A percentile compares a stretch with the other conserved stretches of the same genome.
Conservation (phyloP, 2,888 invertebrate species). For the Doris montereyensis region DNA sequence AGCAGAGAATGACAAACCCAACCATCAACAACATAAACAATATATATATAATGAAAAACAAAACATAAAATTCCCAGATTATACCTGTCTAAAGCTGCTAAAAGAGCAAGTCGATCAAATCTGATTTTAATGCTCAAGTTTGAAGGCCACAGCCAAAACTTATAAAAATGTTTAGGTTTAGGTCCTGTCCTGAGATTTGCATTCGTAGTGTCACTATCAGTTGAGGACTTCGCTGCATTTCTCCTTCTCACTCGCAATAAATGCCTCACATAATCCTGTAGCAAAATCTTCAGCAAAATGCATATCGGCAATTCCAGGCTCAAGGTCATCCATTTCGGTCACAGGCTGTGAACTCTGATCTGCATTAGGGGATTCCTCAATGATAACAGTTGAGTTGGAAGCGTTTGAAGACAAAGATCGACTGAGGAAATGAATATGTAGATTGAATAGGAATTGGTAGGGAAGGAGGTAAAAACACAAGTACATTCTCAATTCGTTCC, state of each 20-base stretch:
- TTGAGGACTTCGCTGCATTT: conserved; percentile 48
- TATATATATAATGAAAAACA: too few relatives aligned
- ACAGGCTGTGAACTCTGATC: conserved; percentile 46
- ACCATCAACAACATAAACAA: too few relatives aligned
- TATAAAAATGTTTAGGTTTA: conserved; percentile 80
- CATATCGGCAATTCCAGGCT: conserved; percentile 3
- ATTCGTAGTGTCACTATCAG: conserved; percentile 61
- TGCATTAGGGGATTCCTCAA: conserved; percentile 70
- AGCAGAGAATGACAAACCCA: too few relatives aligned
- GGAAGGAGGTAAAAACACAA: too few relatives aligned
- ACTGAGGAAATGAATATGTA: conserved; percentile 36
- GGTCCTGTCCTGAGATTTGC: conserved; percentile 59
- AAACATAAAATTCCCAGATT: conserved; percentile 9
- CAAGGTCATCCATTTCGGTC: conserved; percentile 33
- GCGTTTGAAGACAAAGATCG: conserved; percentile 65
- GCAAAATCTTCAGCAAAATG: conserved; percentile 36
- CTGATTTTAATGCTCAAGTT: conserved; percentile 82
- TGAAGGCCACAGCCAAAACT: conserved; percentile 80
- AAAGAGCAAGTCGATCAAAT: conserved; percentile 91
- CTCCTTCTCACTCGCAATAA: conserved; percentile 30
- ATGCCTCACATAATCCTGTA: conserved; percentile 56
- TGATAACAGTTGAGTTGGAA: conserved; percentile 72
- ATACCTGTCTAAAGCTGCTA: conserved; percentile 89
- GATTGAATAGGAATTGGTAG: too few relatives aligned
- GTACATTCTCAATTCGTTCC: too few relatives aligned